These are phyloP conservation scores for Amiota minor DNA, from an alignment of 2,888 invertebrate genomes.

Conservation along the genomic window DNA sequence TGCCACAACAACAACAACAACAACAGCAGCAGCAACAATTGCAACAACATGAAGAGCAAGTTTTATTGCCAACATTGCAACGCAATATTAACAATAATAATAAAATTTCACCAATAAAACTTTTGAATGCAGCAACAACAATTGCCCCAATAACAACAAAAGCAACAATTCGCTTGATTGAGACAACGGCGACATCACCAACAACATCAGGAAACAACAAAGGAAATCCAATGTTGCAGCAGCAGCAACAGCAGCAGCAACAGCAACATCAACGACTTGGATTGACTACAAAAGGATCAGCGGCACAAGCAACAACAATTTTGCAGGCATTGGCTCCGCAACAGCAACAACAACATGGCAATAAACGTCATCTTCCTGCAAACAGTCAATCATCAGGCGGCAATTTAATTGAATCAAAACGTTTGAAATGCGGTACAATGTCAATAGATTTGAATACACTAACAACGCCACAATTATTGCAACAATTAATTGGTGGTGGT, in stretches of 20 bases:
- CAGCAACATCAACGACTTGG: conserved; percentile 42
- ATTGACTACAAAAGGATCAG: conserved; percentile 38
- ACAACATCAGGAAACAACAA: conserved; percentile 35
- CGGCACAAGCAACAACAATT: conserved; percentile 39
- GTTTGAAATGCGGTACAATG: conserved; percentile 63
- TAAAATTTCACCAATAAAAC: conserved; percentile 54
- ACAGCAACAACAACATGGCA: conserved; percentile 54
- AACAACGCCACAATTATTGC: conserved; percentile 75
- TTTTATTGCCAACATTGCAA: conserved; percentile 45
- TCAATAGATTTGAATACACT: conserved; percentile 57
- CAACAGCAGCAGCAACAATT: conserved; percentile 43
- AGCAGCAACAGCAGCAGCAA: conserved; percentile 31
- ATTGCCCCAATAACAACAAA: conserved; percentile 55
- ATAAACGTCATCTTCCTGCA: conserved; percentile 63
- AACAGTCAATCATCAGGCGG: conserved; percentile 47
- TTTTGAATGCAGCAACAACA: conserved; percentile 50
- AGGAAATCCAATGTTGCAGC: conserved; percentile 30
- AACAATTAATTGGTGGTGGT: conserved; percentile 75
- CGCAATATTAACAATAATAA: conserved; percentile 29
- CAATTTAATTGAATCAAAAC: conserved; percentile 63
- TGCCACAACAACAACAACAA: conserved; percentile 53
- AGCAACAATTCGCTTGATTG: conserved; percentile 66
- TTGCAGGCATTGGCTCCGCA: conserved; percentile 50
- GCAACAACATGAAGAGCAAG: conserved; percentile 50
- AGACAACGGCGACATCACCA: conserved; percentile 37